Percentiles rank a stretch among this genome's conserved stretches.
Conservation (phyloP, 2,113 vertebrate genomes). For the Nesoenas mayeri region DNA sequence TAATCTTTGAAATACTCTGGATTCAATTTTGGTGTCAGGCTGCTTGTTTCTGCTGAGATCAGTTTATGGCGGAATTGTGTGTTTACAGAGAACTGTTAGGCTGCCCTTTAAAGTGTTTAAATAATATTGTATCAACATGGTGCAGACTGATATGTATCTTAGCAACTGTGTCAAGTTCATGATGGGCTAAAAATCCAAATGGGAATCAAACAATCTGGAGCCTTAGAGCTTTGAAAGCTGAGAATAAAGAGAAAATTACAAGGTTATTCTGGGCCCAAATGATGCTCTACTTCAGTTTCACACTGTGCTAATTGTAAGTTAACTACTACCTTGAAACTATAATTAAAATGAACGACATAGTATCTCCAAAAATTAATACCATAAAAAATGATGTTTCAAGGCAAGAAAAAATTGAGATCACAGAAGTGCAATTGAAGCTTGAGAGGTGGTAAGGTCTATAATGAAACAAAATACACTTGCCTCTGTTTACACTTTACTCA, state of each 20-base stretch:
- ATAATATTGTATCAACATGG: constrained; percentile 61
- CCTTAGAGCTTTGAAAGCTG: neutral
- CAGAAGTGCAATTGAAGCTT: neutral
- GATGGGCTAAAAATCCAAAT: constrained; percentile 50
- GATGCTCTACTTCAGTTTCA: neutral
- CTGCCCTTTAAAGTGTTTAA: constrained; percentile 65
- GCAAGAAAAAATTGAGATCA: neutral
- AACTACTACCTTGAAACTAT: neutral
- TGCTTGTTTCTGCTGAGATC: constrained; percentile 4
- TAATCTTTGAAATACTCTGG: neutral
- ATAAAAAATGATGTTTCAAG: neutral
- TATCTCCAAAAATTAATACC: neutral
- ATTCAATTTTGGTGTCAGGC: neutral
- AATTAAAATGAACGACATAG: neutral
- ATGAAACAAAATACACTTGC: neutral
- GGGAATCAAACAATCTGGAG: constrained; percentile 57
- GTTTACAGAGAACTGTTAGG: constrained; percentile 57
- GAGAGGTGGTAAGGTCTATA: neutral
- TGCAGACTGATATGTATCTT: constrained; percentile 59
- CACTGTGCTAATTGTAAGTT: neutral
- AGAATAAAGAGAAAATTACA: constrained; percentile 15
- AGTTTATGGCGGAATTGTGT: neutral
- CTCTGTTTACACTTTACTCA: neutral
- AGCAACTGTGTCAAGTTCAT: constrained; percentile 64
- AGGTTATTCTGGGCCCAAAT: neutral